A percentile compares a stretch with the other conserved stretches of the same genome.
phyloP scores from a whole-genome alignment of 2,113 vertebrate genomes.

The Carollia perspicillata region DNA sequence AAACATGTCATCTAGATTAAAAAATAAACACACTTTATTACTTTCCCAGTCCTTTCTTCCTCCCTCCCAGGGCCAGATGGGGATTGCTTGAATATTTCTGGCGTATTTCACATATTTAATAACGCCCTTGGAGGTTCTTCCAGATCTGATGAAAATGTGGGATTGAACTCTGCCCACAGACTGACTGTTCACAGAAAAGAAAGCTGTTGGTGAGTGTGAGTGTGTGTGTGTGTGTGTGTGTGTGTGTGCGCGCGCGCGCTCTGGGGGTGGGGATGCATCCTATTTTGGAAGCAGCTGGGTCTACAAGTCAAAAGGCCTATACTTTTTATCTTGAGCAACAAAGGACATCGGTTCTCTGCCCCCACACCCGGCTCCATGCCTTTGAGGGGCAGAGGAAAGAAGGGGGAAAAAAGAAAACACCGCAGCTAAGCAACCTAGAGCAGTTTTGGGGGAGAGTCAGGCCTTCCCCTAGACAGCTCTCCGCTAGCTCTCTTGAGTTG shows the following conservation, averaged over 20 bases:
- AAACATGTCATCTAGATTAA: conserved; percentile 58
- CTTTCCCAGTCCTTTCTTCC: conserved; percentile 42
- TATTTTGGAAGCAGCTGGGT: conserved; percentile 40
- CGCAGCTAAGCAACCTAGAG: neutral
- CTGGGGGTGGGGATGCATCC: neutral
- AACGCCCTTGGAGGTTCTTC: conserved; percentile 65
- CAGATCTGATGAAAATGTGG: neutral
- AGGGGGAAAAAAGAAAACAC: neutral
- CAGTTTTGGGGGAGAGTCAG: neutral
- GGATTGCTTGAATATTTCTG: conserved; percentile 43
- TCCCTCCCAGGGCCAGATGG: conserved; percentile 47
- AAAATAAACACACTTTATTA: conserved; percentile 65
- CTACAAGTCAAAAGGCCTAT: conserved; percentile 37
- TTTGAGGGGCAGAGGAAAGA: neutral
- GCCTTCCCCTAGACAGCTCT: neutral
- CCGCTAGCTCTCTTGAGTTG: conserved; percentile 26
- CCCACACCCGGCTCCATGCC: neutral
- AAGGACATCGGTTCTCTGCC: conserved; percentile 51
- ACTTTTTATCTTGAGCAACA: conserved; percentile 60
- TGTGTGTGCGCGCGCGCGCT: neutral
- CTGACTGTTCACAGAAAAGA: conserved; percentile 5
- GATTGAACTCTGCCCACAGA: conserved; percentile 14
- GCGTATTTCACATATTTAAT: conserved; percentile 39
- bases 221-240: neutral
- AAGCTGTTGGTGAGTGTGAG: neutral